Evolutionary conservation across 2,888 invertebrate genomes (phyloP).

Genomic region (Mimas tiliae): DNA sequence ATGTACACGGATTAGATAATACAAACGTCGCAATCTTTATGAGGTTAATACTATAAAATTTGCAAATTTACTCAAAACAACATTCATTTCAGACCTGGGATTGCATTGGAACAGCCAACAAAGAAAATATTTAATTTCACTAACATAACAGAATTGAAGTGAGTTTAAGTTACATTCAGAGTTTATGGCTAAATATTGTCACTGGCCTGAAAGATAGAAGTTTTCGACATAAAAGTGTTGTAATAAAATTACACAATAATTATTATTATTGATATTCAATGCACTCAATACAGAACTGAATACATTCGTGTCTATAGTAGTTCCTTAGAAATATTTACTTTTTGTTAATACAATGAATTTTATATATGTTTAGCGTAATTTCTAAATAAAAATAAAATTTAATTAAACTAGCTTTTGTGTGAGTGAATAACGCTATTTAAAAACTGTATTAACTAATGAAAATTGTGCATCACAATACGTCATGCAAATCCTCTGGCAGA

Average conservation of each 20-base stretch:
- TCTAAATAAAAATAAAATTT: not conserved
- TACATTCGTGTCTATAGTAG: too few relatives aligned
- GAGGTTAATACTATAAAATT: conserved; percentile 18
- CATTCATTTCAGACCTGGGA: conserved; percentile 13
- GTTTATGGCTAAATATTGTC: too few relatives aligned
- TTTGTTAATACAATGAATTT: too few relatives aligned
- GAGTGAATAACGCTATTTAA: not conserved
- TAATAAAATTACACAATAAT: too few relatives aligned
- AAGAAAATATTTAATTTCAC: not conserved
- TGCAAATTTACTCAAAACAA: not conserved
- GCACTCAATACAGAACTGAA: too few relatives aligned
- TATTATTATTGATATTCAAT: too few relatives aligned
- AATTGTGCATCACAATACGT: conserved; percentile 6
- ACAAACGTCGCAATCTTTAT: conserved; percentile 39
- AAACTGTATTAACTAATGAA: not conserved
- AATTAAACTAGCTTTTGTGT: not conserved
- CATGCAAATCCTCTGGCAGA: too few relatives aligned
- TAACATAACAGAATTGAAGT: not conserved
- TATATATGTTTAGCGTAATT: too few relatives aligned
- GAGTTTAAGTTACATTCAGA: too few relatives aligned
- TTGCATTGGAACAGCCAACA: not conserved
- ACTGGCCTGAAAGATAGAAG: too few relatives aligned
- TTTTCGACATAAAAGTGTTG: too few relatives aligned
- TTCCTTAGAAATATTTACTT: too few relatives aligned
- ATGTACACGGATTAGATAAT: conserved; percentile 50